A percentile compares a stretch with the other conserved stretches of the same genome.
Evolutionary conservation across 2,113 vertebrate genomes (phyloP).

Genomic region (Eupsittula cactorum): DNA sequence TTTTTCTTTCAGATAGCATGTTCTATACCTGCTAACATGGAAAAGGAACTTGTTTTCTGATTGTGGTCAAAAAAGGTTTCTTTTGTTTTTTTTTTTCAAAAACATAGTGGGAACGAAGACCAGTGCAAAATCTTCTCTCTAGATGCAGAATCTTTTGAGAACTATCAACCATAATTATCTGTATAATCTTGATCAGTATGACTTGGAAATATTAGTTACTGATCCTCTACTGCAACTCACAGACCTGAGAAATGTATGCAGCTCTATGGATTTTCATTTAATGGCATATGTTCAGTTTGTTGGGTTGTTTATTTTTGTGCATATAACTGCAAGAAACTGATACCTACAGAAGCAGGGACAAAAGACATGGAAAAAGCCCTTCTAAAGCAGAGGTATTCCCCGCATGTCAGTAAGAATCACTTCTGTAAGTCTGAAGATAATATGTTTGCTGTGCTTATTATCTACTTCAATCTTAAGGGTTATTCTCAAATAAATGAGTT

Average conservation of each 20-base stretch:
- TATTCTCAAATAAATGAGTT: neutral
- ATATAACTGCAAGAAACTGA: neutral
- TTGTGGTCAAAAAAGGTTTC: neutral
- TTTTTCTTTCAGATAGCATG: too few species aligned
- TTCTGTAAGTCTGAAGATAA: neutral
- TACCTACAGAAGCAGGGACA: neutral
- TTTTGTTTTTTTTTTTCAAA: neutral
- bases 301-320: neutral
- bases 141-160: neutral
- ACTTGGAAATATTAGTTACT: neutral
- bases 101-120: neutral
- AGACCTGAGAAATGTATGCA: neutral
- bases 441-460: neutral
- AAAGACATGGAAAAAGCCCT: neutral
- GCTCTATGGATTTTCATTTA: neutral
- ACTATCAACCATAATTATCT: neutral
- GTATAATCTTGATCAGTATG: neutral
- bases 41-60: neutral
- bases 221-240: neutral
- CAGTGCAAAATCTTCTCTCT: neutral
- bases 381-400: neutral
- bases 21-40: neutral
- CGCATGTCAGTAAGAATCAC: neutral
- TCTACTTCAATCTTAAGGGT: neutral
- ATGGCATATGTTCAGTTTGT: neutral